phyloP scores from a whole-genome alignment of 2,888 invertebrate genomes.

The Apomyelois bistriatella region DNA sequence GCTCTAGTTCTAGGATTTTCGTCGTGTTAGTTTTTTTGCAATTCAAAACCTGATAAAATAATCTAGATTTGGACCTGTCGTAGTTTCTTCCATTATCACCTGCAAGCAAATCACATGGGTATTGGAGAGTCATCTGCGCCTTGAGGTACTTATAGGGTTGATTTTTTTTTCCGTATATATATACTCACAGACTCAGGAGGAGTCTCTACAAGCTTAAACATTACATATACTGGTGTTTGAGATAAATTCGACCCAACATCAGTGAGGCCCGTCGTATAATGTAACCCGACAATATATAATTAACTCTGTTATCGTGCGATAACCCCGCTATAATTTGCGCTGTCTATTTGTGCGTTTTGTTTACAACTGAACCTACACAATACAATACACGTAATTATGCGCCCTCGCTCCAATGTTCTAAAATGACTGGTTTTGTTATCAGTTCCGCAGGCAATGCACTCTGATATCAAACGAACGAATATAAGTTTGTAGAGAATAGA shows the following conservation, averaged over 20 bases:
- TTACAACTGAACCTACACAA: background rate
- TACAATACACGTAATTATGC: background rate
- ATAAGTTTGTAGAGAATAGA: background rate
- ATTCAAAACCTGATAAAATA: no score
- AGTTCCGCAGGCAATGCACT: constrained; percentile 4
- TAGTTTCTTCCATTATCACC: no score
- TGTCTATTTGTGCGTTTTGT: constrained; percentile 20
- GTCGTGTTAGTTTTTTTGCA: no score
- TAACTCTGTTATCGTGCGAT: constrained; percentile 27
- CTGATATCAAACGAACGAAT: background rate
- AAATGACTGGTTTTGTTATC: background rate
- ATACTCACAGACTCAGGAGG: no score
- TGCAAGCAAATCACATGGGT: no score
- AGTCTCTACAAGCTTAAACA: no score
- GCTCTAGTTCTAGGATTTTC: background rate
- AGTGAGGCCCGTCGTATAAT: background rate
- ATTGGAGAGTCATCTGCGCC: no score
- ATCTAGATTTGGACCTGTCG: no score
- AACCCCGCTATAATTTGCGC: constrained; percentile 25
- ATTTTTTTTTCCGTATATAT: no score
- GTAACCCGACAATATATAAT: constrained; percentile 7
- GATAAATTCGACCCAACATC: no score
- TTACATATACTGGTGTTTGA: no score
- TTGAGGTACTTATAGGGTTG: no score
- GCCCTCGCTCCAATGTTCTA: background rate